Base-by-base conservation (phyloP, 92 coral and sea anemone genomes). In the Porites evermanni region DNA sequence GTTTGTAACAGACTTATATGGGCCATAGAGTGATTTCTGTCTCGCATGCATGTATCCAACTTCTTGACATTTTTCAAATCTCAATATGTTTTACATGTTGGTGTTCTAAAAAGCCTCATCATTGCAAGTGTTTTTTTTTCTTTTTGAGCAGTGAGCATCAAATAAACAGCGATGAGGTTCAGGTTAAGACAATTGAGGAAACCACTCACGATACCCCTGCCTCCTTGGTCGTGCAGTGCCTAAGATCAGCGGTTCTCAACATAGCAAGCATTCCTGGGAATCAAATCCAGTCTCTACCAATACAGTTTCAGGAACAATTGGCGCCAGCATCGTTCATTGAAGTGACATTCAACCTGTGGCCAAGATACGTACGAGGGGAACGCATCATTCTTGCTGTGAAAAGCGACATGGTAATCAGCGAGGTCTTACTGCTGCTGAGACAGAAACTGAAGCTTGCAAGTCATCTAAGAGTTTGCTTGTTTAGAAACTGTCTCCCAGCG, bases 321-420 rank as follows among this genome's bases (percentile, higher is more conserved):
- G 23, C 54, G 3, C 29, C 60, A 3, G 80, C 87, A 21, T 58
- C 89, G 1, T 72, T 86, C 63, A 73, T 78, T 66, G 9, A 67
- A 56, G 84, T 87, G 13, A 68, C 20, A 20, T 84, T 90, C 29
- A 56, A 79, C 14, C 79, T 91, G 29, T 91, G 94, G 94, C 94
- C 94, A 12, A 71, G 67, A 14, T 16, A 61, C 67, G 5, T 79
- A 18, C 64, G 54, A 61, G 64, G 77, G 1, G 75, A 84, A 54
- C 74, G 76, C 50, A 64, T n/a, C 32, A 67, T 64, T 24, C 52
- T 91, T 20, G 67, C 60, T 18, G 86, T 84, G 78, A 74, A 54
- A 47, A 65, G 77, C 9, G 86, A 38, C 68, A 87, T 79, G 86
- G 63, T 91, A 19, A 54, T 87, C 24, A 76, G 89, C 59, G 94